Base-by-base conservation (phyloP, 1,140 invertebrate genomes). In the Leptopilina boulardi region DNA sequence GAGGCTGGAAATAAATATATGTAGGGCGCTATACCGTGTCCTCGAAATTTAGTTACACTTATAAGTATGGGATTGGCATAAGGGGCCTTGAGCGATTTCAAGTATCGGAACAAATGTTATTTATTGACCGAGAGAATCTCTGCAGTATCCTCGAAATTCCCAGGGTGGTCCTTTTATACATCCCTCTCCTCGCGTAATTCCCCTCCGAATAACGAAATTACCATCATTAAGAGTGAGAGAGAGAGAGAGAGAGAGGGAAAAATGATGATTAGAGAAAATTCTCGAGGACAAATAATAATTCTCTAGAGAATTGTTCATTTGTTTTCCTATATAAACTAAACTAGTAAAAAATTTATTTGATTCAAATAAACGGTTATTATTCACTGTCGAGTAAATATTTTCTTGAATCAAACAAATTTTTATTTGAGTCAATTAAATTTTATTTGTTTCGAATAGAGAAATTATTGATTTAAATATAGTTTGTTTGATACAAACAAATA, bases 81-180 rank as follows among this genome's bases (percentile, higher is more conserved):
- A 72, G 76, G 84, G 74, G 81, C 76, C 83, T 85, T 85, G 78
- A 76, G 78, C 78, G 81, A 76, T 80, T 81, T 89, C 85, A 85
- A 89, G 88, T 90, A 89, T 89, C 87, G 88, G 88, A 90, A 90
- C 88, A 88, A 90, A 90, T 90, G 83, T 89, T 89, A 90, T 90
- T 90, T 90, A 90, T 90, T 80, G 89, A 86, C 82, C 88, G 85
- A 84, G 85, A 77, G 88, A 90, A 89, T 90, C 85, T 77, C 85
- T 77, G 82, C 85, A 87, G 86, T 87, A 86, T 86, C 86, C 84
- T 84, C n/a, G 82, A 85, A 90, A 89, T 89, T 87, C 88, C 87
- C 84, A 89, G 88, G 88, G 88, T 89, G 87, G 87, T 88, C 87
- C 85, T 84, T 79, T 8, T 38, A 79, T 78, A 82, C 73, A 76